Conservation (phyloP, 2,888 invertebrate species). For the Perdita meconis region DNA sequence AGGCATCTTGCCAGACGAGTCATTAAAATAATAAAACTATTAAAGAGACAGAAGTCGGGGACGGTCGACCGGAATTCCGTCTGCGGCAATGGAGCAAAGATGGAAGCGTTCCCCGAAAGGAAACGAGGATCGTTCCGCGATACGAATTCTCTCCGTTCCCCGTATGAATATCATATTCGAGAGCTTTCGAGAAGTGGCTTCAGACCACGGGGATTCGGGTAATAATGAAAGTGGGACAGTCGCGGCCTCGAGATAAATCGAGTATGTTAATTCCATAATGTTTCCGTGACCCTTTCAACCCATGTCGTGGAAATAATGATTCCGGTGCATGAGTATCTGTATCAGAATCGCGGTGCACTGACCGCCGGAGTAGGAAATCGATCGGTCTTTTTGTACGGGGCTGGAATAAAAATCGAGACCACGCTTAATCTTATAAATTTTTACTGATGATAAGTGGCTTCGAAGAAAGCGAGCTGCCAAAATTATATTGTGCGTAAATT, state of each 20-base stretch:
- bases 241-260: constrained; percentile 30
- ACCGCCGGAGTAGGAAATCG: constrained; percentile 28
- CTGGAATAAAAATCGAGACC: constrained; percentile 10
- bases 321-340: constrained; percentile 4
- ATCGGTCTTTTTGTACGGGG: constrained; percentile 25
- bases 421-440: neutral
- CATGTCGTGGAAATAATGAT: neutral
- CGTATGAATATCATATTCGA: constrained; percentile 49
- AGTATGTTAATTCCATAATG: constrained; percentile 51
- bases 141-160: constrained; percentile 36
- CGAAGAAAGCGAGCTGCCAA: no score
- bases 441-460: no score
- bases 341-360: constrained; percentile 1
- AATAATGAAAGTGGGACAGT: constrained; percentile 57
- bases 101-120: constrained; percentile 22
- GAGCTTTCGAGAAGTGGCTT: constrained; percentile 18
- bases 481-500: no score
- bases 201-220: constrained; percentile 10
- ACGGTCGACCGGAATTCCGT: constrained; percentile 26
- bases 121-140: constrained; percentile 41
- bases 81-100: constrained; percentile 20
- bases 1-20: constrained; percentile 62
- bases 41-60: constrained; percentile 20
- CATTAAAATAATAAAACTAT: constrained; percentile 63
- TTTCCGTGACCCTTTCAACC: constrained; percentile 1